phyloP scores from a whole-genome alignment of 2,113 vertebrate genomes.

The Pagrus major region DNA sequence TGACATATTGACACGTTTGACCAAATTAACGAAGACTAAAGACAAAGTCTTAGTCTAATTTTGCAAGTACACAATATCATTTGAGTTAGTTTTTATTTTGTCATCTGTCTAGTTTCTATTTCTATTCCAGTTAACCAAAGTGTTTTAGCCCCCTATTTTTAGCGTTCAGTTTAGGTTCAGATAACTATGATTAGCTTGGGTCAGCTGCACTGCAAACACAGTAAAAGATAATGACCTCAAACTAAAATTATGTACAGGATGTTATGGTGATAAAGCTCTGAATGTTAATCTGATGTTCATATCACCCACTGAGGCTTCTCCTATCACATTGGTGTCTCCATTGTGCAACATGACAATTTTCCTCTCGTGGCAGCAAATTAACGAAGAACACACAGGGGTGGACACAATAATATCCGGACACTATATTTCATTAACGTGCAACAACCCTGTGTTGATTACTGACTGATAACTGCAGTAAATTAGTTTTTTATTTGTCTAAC shows the following conservation, averaged over 20 bases:
- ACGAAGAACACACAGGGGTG: not conserved
- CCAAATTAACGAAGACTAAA: too few species aligned
- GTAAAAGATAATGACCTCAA: not conserved
- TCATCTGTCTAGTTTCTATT: too few species aligned
- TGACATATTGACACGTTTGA: too few species aligned
- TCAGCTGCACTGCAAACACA: conserved; percentile 25
- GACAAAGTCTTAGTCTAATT: too few species aligned
- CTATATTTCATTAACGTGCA: not conserved
- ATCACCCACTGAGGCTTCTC: not conserved
- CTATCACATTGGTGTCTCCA: not conserved
- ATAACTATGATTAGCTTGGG: too few species aligned
- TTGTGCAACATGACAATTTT: not conserved
- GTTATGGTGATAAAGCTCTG: not conserved
- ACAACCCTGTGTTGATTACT: not conserved
- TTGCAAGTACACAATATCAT: too few species aligned
- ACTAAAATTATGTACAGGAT: not conserved
- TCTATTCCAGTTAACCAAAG: too few species aligned
- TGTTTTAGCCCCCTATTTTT: too few species aligned
- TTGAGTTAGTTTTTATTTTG: too few species aligned
- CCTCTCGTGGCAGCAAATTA: not conserved
- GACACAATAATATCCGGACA: not conserved
- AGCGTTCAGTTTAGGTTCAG: too few species aligned
- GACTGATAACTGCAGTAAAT: not conserved
- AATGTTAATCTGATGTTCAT: not conserved
- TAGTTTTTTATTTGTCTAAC: not conserved